phyloP scores from a whole-genome alignment of 1,140 invertebrate genomes.

The Formica exsecta region DNA sequence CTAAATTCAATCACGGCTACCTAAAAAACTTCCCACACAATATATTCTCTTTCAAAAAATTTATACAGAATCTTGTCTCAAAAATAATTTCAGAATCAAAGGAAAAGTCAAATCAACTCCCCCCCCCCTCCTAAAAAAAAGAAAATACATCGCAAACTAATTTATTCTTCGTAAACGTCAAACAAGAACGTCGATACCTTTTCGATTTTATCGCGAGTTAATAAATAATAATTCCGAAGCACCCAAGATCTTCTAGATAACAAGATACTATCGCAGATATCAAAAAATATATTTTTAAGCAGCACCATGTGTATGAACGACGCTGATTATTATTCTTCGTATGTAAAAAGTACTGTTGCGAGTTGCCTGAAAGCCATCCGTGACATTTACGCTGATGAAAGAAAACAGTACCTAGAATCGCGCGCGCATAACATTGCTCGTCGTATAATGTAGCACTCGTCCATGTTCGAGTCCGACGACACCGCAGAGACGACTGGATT shows the following conservation, averaged over 20 bases:
- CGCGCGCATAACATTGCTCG: neutral
- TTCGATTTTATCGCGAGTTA: neutral
- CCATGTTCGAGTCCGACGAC: slow-evolving; percentile 18
- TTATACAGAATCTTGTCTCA: neutral
- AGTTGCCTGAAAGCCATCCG: neutral
- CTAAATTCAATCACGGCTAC: neutral
- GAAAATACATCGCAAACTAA: neutral
- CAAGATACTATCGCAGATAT: neutral
- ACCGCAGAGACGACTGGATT: neutral
- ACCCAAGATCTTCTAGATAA: neutral
- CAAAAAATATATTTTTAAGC: neutral
- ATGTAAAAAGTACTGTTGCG: neutral
- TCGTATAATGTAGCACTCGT: slow-evolving; percentile 2
- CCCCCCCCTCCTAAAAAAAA: neutral
- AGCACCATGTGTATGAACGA: neutral
- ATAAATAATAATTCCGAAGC: neutral
- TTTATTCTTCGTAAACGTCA: neutral
- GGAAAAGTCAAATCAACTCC: neutral
- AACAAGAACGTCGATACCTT: neutral
- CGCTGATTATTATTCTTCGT: neutral
- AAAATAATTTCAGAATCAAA: neutral
- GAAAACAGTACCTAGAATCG: neutral
- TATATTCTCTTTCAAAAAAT: slow-evolving; percentile 5
- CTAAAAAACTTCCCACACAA: neutral
- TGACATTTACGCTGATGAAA: neutral